Evolutionary conservation across 2,113 vertebrate species (phyloP).

Genomic region (Condylura cristata): DNA sequence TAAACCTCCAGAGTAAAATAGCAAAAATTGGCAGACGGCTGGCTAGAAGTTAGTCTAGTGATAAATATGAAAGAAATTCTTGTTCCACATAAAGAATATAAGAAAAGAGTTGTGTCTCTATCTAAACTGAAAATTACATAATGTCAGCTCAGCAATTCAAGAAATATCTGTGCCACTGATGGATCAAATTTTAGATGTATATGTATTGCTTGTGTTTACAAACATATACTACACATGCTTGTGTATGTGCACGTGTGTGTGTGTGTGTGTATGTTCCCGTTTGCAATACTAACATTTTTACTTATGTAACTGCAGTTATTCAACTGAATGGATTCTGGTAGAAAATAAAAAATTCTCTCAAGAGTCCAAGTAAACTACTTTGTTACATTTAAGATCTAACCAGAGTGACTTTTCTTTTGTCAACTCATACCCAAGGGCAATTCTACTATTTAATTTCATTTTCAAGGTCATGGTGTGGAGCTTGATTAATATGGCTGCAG

Average conservation of each 20-base stretch:
- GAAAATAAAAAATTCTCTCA: constrained; percentile 53
- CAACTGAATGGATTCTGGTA: background rate
- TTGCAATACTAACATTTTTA: background rate
- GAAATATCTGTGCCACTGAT: background rate
- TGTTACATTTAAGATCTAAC: constrained; percentile 48
- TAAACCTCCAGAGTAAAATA: background rate
- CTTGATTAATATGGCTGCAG: constrained; percentile 45
- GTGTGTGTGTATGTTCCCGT: background rate
- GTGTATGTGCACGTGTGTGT: background rate
- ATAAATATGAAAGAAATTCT: background rate
- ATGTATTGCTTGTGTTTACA: background rate
- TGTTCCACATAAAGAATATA: background rate
- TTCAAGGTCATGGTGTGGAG: constrained; percentile 47
- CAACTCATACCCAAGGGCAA: constrained; percentile 46
- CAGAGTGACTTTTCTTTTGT: constrained; percentile 56
- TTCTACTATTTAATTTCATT: constrained; percentile 12
- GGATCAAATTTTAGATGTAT: constrained; percentile 34
- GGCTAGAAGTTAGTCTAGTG: background rate
- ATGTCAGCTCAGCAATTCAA: constrained; percentile 37
- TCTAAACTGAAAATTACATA: constrained; percentile 38
- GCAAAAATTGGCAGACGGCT: background rate
- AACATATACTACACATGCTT: background rate
- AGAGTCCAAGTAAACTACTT: constrained; percentile 62
- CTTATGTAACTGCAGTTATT: constrained; percentile 30
- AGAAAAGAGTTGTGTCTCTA: background rate